Conservation (phyloP, 2,888 invertebrate genomes). For the Ceriagrion tenellum region DNA sequence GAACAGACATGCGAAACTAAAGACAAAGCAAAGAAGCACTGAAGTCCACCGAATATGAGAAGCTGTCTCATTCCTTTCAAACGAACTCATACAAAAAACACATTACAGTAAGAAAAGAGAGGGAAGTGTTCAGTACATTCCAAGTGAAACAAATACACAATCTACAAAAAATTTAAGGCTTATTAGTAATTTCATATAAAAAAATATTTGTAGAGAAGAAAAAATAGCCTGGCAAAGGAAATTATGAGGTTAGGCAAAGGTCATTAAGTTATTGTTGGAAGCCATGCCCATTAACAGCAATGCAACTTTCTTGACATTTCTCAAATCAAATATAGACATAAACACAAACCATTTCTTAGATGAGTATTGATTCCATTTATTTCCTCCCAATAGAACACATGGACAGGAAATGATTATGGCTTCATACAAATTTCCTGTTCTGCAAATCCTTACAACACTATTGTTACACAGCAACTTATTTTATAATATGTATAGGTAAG, state of each 20-base stretch:
- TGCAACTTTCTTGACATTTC: not conserved
- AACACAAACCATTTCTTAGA: not conserved
- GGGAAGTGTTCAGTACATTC: conserved; percentile 11
- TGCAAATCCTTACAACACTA: too few species aligned
- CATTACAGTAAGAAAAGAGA: not conserved
- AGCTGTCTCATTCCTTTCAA: conserved; percentile 6
- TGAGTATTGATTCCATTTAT: not conserved
- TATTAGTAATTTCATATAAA: not conserved
- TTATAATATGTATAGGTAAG: too few species aligned
- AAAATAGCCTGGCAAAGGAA: not conserved
- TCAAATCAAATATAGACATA: not conserved
- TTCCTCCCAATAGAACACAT: not conserved
- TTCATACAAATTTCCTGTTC: too few species aligned
- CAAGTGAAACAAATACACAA: conserved; percentile 11
- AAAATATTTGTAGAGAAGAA: not conserved
- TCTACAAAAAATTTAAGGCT: not conserved
- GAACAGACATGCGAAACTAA: conserved; percentile 86
- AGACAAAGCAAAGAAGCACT: conserved; percentile 54
- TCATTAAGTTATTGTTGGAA: not conserved
- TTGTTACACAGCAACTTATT: too few species aligned
- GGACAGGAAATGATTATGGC: not conserved
- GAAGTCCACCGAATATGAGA: conserved; percentile 1
- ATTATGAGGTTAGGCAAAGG: not conserved
- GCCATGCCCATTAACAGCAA: not conserved
- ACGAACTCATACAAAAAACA: conserved; percentile 12